Percentiles rank a stretch among this genome's conserved stretches.
These are phyloP conservation scores for Phrynocephalus versicolor DNA, from an alignment of 2,113 vertebrate species.

Conservation along the genomic window DNA sequence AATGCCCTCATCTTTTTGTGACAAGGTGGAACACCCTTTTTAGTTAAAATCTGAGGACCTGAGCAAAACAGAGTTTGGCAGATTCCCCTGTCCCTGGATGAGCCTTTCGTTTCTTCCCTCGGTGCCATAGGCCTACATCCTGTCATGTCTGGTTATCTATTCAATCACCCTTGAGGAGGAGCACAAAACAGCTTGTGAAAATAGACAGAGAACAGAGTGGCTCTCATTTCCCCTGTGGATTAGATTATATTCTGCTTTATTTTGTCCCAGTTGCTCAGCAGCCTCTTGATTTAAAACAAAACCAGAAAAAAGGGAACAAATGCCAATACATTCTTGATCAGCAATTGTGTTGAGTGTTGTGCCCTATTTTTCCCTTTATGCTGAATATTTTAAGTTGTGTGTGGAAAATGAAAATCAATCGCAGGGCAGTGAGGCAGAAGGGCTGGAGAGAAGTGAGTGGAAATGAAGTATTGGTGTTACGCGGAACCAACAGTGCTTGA, in stretches of 20 bases:
- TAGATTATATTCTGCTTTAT: neutral
- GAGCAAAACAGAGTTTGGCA: neutral
- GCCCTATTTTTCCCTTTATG: constrained; percentile 28
- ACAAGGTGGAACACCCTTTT: neutral
- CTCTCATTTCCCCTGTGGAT: neutral
- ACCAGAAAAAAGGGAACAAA: neutral
- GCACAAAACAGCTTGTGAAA: neutral
- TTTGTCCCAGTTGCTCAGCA: neutral
- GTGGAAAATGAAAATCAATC: constrained; percentile 60
- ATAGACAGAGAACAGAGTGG: neutral
- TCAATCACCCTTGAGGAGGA: neutral
- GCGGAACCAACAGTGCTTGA: neutral
- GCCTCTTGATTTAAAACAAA: constrained; percentile 18
- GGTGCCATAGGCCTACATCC: neutral
- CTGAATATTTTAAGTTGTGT: constrained; percentile 8
- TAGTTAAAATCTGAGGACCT: neutral
- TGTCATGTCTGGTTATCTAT: neutral
- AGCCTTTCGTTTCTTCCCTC: neutral
- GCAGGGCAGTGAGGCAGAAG: constrained; percentile 34
- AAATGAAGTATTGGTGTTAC: neutral
- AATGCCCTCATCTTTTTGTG: neutral
- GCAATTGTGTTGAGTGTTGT: constrained; percentile 31
- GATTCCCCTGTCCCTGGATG: neutral
- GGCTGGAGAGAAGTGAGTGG: constrained; percentile 11
- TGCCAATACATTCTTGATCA: constrained; percentile 23